phyloP scores from a whole-genome alignment of 2,888 invertebrate genomes.

The Caenorhabditis zanzibari region DNA sequence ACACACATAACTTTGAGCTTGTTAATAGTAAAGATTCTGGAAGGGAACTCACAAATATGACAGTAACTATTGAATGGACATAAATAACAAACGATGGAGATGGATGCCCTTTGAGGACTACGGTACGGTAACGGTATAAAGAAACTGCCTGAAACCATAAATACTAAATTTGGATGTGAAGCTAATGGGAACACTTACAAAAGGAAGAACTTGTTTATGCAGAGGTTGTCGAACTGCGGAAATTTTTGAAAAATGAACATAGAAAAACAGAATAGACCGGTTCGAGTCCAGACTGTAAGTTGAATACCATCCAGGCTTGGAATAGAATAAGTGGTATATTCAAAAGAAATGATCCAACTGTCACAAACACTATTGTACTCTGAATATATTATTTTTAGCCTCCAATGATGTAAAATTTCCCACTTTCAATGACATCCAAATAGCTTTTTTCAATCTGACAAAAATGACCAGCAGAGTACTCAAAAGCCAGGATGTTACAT shows the following conservation, averaged over 20 bases:
- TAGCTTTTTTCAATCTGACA: conserved; percentile 35
- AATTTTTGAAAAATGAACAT: conserved; percentile 58
- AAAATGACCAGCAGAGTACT: conserved; percentile 50
- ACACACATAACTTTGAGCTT: too few species aligned
- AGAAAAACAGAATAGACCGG: conserved; percentile 51
- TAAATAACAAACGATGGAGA: conserved; percentile 41
- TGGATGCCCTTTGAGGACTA: conserved; percentile 56
- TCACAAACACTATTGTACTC: conserved; percentile 64
- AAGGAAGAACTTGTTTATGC: conserved; percentile 61
- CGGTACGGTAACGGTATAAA: conserved; percentile 60
- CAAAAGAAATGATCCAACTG: conserved; percentile 53
- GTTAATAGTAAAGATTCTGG: not conserved
- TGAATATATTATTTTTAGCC: conserved; percentile 6
- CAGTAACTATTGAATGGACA: conserved; percentile 34
- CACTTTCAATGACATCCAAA: conserved; percentile 59
- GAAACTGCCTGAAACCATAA: conserved; percentile 56
- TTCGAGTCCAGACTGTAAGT: conserved; percentile 47
- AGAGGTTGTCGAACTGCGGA: conserved; percentile 60
- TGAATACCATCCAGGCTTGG: conserved; percentile 64
- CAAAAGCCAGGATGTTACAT: conserved; percentile 51
- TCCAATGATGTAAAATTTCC: not conserved
- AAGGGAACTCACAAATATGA: conserved; percentile 40
- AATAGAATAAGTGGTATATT: conserved; percentile 55
- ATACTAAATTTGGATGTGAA: too few species aligned
- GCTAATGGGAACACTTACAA: conserved; percentile 31